A percentile compares a stretch with the other conserved stretches of the same genome.
Conservation (phyloP, 2,888 invertebrate species). For the Trichacis sp. region DNA sequence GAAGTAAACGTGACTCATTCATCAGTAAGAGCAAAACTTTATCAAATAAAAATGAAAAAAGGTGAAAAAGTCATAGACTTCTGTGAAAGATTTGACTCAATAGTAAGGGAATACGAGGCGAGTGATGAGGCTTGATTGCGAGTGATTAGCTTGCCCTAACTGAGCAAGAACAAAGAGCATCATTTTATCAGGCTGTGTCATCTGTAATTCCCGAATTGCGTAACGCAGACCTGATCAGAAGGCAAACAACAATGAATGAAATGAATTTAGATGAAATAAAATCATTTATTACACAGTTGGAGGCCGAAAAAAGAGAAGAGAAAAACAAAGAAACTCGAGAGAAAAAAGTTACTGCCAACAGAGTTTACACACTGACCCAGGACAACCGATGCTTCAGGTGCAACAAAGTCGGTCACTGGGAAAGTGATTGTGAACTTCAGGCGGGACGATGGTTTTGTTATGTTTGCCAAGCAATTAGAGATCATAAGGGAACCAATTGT, state of each 20-base stretch:
- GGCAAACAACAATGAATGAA: slow-evolving; percentile 20
- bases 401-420: slow-evolving; percentile 7
- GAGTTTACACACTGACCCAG: neutral
- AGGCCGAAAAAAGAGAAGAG: neutral
- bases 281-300: neutral
- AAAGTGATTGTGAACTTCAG: neutral
- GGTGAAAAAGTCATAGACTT: slow-evolving; percentile 36
- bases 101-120: slow-evolving; percentile 33
- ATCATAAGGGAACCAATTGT: slow-evolving; percentile 27
- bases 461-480: slow-evolving; percentile 16
- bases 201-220: slow-evolving; percentile 20
- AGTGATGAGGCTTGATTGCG: slow-evolving; percentile 28
- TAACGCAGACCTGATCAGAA: slow-evolving; percentile 22
- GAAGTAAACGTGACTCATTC: slow-evolving; percentile 32
- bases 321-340: neutral
- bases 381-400: slow-evolving; percentile 15
- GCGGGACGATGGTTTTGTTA: slow-evolving; percentile 30
- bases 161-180: slow-evolving; percentile 33
- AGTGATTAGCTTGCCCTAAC: slow-evolving; percentile 31
- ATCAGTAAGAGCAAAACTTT: slow-evolving; percentile 31
- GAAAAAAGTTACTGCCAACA: neutral
- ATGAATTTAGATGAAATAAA: slow-evolving; percentile 1
- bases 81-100: slow-evolving; percentile 32
- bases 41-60: slow-evolving; percentile 31
- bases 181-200: slow-evolving; percentile 37